Conservation (phyloP, 92 coral and sea anemone genomes). For the Porites divaricata region DNA sequence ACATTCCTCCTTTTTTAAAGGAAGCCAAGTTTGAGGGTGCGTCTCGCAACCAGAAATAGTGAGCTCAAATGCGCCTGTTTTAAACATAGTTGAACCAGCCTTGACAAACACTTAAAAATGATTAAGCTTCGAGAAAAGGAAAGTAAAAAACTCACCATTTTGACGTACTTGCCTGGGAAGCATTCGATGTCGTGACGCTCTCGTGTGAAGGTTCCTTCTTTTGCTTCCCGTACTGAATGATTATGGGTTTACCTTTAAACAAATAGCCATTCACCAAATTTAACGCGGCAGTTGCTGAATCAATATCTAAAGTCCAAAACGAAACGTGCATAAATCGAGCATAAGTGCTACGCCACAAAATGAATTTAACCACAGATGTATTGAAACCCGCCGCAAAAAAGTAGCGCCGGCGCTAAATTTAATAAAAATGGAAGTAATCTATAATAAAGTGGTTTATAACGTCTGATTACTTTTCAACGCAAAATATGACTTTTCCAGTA, state of each 20-base stretch:
- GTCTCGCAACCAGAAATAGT: background rate
- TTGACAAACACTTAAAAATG: too few species aligned
- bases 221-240: conserved; percentile 87
- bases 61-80: background rate
- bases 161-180: background rate
- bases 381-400: background rate
- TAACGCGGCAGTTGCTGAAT: conserved; percentile 78
- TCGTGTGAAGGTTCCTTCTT: conserved; percentile 24
- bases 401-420: background rate
- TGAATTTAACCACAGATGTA: background rate
- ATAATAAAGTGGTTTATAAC: too few species aligned
- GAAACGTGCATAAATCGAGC: background rate
- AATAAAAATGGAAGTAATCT: too few species aligned
- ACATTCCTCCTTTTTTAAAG: too few species aligned
- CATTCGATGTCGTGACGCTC: background rate
- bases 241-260: conserved; percentile 87
- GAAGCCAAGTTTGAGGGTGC: too few species aligned
- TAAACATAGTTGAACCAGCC: background rate
- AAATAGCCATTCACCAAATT: conserved; percentile 81
- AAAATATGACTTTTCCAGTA: too few species aligned
- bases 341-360: background rate
- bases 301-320: conserved; percentile 57
- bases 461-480: too few species aligned
- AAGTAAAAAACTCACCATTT: background rate
- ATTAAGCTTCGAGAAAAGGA: background rate